Base-by-base conservation (phyloP, 2,888 invertebrate species). In the Galerucella calmariensis region DNA sequence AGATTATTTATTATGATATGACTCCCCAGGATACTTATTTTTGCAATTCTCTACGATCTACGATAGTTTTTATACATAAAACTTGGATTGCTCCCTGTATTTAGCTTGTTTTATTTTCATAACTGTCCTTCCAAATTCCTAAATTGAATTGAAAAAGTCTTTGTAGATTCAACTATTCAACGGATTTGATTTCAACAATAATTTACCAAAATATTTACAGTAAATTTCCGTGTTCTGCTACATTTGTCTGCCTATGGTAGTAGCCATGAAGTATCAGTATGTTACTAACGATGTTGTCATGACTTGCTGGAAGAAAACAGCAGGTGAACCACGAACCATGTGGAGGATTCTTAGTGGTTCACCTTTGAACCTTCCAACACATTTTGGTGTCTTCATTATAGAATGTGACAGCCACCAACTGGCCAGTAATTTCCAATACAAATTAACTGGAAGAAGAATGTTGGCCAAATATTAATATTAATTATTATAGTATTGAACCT, bases 201-300 rank as follows among this genome's bases (percentile, higher is more conserved):
- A 8, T 35, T 35, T 8, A 35, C 35, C 35, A 6, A 35, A 35
- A 35, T 35, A 35, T 35, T 35, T 35, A 35, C 6, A 35, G 35
- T 35, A 35, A 6, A 35, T 35, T 35, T 35, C 8, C 48, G n/a
- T n/a, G n/a, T n/a, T n/a, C 53, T 56, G 53, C 53, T 20, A 14
- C n/a, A 6, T 14, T 56, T 56, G 20, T 56, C 56, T 65, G 24
- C 44, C 24, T 44, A 53, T 76, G 69, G 74, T 76, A 76, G 76
- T 74, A 76, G 76, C 72, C 73, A 76, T 74, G 72, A 74, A 69
- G 71, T 72, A 73, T 74, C 76, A 74, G 69, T 76, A 76, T 41
- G 71, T 76, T 76, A 75, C 81, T 82, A 83, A 83, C 81, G 81
- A 84, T 76, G 77, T 82, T 78, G 81, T 83, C 81, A 82, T 84